These are phyloP conservation scores for Lithodes maja DNA, from an alignment of 2,888 invertebrate species.

Conservation along the genomic window DNA sequence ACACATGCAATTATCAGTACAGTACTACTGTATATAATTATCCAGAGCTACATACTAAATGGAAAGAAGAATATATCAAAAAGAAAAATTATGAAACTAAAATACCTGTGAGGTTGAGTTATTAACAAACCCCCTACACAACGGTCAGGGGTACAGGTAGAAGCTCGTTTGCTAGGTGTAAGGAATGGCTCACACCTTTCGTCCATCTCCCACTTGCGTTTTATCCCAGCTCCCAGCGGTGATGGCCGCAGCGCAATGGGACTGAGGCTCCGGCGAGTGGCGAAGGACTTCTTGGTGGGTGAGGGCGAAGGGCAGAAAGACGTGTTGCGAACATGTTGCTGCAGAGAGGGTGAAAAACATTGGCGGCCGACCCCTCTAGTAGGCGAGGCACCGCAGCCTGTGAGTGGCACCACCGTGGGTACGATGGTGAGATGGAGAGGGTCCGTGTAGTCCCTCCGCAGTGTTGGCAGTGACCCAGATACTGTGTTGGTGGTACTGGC, in stretches of 20 bases:
- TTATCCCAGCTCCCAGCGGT: conserved; percentile 78
- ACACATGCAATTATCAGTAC: too few relatives aligned
- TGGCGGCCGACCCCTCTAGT: conserved; percentile 67
- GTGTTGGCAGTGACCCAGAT: neutral
- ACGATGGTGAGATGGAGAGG: conserved; percentile 69
- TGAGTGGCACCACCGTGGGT: conserved; percentile 36
- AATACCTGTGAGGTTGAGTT: conserved; percentile 67
- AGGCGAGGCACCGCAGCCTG: conserved; percentile 65
- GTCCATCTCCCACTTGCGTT: conserved; percentile 73
- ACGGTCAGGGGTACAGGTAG: conserved; percentile 62
- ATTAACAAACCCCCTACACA: conserved; percentile 66
- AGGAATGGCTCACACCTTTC: conserved; percentile 60
- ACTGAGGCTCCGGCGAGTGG: conserved; percentile 84
- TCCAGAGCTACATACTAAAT: too few relatives aligned
- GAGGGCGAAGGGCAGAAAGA: conserved; percentile 70
- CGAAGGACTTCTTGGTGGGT: conserved; percentile 70
- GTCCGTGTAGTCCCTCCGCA: conserved; percentile 57
- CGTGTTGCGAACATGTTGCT: conserved; percentile 67
- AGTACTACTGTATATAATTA: too few relatives aligned
- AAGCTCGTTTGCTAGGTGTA: conserved; percentile 67
- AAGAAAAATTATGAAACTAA: too few relatives aligned
- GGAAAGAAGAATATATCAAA: too few relatives aligned
- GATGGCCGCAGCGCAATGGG: conserved; percentile 90
- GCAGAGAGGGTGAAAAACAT: conserved; percentile 70
- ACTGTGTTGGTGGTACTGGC: conserved; percentile 18